A percentile compares a stretch with the other conserved stretches of the same genome.
Evolutionary conservation across 2,113 vertebrate genomes (phyloP).

Genomic region (Phainopepla nitens): DNA sequence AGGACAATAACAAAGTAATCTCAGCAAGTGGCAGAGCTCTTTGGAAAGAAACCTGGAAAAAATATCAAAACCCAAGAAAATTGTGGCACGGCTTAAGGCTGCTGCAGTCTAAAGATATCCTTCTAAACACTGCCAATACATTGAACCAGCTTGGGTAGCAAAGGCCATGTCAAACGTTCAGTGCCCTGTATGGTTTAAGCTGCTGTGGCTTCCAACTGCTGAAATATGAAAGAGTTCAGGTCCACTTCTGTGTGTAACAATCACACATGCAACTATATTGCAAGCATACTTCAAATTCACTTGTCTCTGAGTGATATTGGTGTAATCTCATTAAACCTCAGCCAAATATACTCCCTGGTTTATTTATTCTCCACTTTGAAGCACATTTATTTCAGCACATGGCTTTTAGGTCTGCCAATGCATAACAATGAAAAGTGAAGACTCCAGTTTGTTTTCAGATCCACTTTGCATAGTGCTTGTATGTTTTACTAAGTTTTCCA

Average conservation of each 20-base stretch:
- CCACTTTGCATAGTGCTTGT: rapidly evolving
- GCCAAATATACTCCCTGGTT: not conserved
- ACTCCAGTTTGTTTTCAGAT: not conserved
- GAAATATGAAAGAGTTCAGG: not conserved
- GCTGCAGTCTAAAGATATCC: not conserved
- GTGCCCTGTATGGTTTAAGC: not conserved
- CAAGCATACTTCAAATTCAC: not conserved
- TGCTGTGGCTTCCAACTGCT: not conserved
- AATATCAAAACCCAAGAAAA: not conserved
- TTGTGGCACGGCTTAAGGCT: not conserved
- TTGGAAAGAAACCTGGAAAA: not conserved
- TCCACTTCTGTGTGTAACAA: not conserved
- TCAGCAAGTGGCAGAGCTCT: not conserved
- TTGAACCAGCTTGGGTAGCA: not conserved
- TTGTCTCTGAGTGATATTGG: not conserved
- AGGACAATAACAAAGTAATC: not conserved
- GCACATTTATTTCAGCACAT: not conserved
- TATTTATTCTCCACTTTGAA: not conserved
- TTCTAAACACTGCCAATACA: not conserved
- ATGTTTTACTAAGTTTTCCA: not conserved
- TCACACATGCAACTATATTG: not conserved
- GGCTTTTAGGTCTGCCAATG: not conserved
- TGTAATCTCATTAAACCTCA: not conserved
- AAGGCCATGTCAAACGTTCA: not conserved
- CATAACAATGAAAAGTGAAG: not conserved